phyloP scores from a whole-genome alignment of 2,888 invertebrate genomes.

The Trachelus stipa region DNA sequence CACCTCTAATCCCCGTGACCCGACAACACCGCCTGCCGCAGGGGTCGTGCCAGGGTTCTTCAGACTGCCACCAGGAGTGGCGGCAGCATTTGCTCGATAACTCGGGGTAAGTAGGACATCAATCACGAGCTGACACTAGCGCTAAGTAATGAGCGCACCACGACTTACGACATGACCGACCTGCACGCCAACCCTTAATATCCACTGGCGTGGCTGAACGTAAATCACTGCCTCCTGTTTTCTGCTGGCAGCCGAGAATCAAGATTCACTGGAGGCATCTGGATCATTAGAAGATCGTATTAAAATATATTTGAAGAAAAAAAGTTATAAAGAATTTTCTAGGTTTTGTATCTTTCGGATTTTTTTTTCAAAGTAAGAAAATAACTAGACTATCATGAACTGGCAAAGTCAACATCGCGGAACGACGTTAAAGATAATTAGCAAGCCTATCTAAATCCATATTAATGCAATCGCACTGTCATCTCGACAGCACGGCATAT shows the following conservation, averaged over 20 bases:
- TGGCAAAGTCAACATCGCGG: no score
- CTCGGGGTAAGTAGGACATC: slow-evolving; percentile 34
- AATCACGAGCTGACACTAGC: slow-evolving; percentile 29
- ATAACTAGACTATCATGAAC: no score
- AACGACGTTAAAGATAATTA: slow-evolving; percentile 8
- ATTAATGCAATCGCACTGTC: slow-evolving; percentile 19
- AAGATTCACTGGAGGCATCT: no score
- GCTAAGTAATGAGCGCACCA: slow-evolving; percentile 32
- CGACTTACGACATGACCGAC: slow-evolving; percentile 25
- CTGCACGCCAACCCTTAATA: slow-evolving; percentile 31
- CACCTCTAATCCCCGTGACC: slow-evolving; percentile 20
- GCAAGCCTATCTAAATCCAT: background rate
- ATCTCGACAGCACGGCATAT: slow-evolving; percentile 13
- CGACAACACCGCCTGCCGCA: slow-evolving; percentile 10
- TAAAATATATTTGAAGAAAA: no score
- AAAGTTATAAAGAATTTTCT: no score
- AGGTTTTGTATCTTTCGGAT: no score
- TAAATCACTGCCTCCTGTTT: background rate
- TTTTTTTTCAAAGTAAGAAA: no score
- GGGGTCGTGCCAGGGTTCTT: slow-evolving; percentile 5
- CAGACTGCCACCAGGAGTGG: slow-evolving; percentile 13
- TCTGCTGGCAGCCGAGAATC: no score
- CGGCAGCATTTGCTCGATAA: slow-evolving; percentile 29
- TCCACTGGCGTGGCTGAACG: slow-evolving; percentile 20
- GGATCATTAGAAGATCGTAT: no score